A percentile compares a stretch with the other conserved stretches of the same genome.
These are phyloP conservation scores for Cecidostiba fungosa DNA, from an alignment of 2,888 invertebrate genomes.

Conservation along the genomic window DNA sequence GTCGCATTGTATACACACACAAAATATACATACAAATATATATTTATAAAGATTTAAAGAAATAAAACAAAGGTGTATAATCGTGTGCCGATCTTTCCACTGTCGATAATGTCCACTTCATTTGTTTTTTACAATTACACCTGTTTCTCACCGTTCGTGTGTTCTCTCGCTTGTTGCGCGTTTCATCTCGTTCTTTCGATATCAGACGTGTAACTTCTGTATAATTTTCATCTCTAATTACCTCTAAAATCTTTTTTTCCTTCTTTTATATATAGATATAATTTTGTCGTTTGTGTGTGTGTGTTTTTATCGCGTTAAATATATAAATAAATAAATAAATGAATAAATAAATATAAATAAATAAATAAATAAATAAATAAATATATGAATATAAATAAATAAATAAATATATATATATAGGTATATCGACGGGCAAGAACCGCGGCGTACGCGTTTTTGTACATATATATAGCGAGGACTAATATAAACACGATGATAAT, in stretches of 20 bases:
- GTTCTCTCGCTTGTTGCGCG: conserved; percentile 37
- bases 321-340: conserved; percentile 57
- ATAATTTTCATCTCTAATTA: conserved; percentile 30
- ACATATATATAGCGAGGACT: conserved; percentile 74
- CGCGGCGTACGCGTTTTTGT: conserved; percentile 67
- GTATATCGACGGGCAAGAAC: conserved; percentile 51
- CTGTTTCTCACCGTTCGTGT: conserved; percentile 11
- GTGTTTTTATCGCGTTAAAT: conserved; percentile 54
- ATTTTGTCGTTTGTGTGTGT: conserved; percentile 49
- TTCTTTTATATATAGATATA: conserved; percentile 1
- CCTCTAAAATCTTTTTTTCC: conserved; percentile 5
- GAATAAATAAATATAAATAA: conserved; percentile 59
- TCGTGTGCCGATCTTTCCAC: conserved; percentile 37
- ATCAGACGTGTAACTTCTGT: conserved; percentile 15
- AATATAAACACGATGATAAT: conserved; percentile 62
- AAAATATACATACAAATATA: neutral
- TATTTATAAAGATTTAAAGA: conserved; percentile 25
- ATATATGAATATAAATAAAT: conserved; percentile 56
- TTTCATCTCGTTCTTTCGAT: conserved; percentile 10
- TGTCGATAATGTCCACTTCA: conserved; percentile 24
- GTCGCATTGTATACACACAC: neutral
- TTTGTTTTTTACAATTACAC: conserved; percentile 19
- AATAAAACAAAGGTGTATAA: conserved; percentile 20
- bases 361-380: conserved; percentile 60
- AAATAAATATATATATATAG: conserved; percentile 61